Evolutionary conservation across 2,797 vertebrate genomes (phyloP).

Genomic region (Myripristis murdjan): DNA sequence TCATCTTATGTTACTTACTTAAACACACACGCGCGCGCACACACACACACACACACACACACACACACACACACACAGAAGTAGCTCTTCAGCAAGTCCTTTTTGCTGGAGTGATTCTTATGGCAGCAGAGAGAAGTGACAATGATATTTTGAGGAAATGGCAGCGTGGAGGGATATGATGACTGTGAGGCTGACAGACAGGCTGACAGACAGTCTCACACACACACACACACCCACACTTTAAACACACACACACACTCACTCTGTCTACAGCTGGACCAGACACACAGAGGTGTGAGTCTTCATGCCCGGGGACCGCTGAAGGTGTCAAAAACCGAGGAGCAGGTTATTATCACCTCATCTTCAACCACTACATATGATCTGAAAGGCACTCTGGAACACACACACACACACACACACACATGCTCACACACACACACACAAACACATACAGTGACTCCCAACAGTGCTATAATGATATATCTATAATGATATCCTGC

Average conservation of each 20-base stretch:
- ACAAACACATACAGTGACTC: too few species aligned
- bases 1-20: too few species aligned
- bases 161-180: background rate
- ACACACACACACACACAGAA: background rate
- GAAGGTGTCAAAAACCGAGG: conserved; percentile 49
- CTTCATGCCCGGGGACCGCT: conserved; percentile 42
- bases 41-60: too few species aligned
- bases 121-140: background rate
- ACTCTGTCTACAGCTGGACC: conserved; percentile 17
- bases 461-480: too few species aligned
- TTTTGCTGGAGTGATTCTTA: background rate
- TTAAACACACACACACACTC: too few species aligned
- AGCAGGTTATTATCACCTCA: conserved; percentile 64
- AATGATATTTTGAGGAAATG: too few species aligned
- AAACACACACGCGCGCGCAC: too few species aligned
- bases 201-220: background rate
- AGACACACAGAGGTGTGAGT: conserved; percentile 23
- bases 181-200: too few species aligned
- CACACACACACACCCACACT: too few species aligned
- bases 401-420: conserved; percentile 12
- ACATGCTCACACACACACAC: conserved; percentile 16
- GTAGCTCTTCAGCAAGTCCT: background rate
- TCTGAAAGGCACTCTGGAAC: conserved; percentile 26
- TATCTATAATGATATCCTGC: too few species aligned
- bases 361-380: conserved; percentile 20